phyloP scores from a whole-genome alignment of 2,797 vertebrate genomes.

The Pangasius djambal region DNA sequence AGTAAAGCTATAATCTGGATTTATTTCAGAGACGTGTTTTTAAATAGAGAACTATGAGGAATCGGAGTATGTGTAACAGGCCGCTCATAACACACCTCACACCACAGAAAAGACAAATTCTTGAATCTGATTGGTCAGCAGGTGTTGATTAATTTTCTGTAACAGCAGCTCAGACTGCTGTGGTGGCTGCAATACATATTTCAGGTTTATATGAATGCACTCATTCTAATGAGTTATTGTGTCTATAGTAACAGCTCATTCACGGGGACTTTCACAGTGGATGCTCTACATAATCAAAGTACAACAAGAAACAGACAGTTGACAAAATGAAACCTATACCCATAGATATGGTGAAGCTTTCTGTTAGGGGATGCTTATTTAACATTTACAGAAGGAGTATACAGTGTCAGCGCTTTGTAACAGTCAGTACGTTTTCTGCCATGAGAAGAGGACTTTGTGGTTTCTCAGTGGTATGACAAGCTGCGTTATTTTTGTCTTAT shows the following conservation, averaged over 20 bases:
- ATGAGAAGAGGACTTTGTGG: neutral
- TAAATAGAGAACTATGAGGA: neutral
- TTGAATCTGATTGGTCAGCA: neutral
- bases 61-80: neutral
- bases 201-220: neutral
- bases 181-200: neutral
- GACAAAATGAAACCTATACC: neutral
- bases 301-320: neutral
- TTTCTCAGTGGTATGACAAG: neutral
- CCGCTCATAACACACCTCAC: neutral
- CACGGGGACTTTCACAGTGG: neutral
- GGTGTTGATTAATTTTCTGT: neutral
- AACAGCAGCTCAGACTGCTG: neutral
- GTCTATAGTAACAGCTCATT: neutral
- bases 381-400: neutral
- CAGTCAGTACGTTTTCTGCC: neutral
- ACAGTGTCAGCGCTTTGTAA: neutral
- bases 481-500: neutral
- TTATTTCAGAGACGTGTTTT: neutral
- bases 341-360: neutral
- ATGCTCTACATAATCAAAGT: neutral
- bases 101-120: neutral
- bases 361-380: neutral
- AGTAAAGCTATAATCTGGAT: neutral
- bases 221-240: neutral